Conservation (phyloP, 2,888 invertebrate genomes). For the Phengaris alcon region DNA sequence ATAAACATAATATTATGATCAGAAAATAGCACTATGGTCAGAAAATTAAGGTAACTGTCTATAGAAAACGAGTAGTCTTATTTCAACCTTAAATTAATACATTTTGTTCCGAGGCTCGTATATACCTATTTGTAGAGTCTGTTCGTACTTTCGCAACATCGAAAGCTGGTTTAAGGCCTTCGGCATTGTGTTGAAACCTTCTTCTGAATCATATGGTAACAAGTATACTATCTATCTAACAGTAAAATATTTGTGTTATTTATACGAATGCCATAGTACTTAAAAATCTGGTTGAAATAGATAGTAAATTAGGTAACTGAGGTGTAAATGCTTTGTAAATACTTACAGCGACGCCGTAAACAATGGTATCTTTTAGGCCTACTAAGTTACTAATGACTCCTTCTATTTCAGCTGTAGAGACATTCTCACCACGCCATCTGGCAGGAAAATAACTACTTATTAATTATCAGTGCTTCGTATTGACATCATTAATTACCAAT, state of each 20-base stretch:
- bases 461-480: too few relatives aligned
- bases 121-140: not conserved
- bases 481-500: too few relatives aligned
- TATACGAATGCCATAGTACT: too few relatives aligned
- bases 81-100: not conserved
- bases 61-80: too few relatives aligned
- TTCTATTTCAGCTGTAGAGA: conserved; percentile 97
- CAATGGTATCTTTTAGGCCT: conserved; percentile 88
- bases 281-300: too few relatives aligned
- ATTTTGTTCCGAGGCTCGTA: not conserved
- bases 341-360: conserved; percentile 92
- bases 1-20: not conserved
- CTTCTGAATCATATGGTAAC: not conserved
- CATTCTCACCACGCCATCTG: conserved; percentile 97
- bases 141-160: not conserved
- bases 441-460: not conserved
- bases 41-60: not conserved
- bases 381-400: conserved; percentile 90
- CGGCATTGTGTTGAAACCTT: not conserved
- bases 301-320: too few relatives aligned
- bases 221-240: not conserved
- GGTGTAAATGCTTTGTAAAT: too few relatives aligned
- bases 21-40: not conserved
- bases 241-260: not conserved
- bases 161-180: not conserved